Conservation (phyloP, 2,797 vertebrate species). For the Dendrocincla fuliginosa region DNA sequence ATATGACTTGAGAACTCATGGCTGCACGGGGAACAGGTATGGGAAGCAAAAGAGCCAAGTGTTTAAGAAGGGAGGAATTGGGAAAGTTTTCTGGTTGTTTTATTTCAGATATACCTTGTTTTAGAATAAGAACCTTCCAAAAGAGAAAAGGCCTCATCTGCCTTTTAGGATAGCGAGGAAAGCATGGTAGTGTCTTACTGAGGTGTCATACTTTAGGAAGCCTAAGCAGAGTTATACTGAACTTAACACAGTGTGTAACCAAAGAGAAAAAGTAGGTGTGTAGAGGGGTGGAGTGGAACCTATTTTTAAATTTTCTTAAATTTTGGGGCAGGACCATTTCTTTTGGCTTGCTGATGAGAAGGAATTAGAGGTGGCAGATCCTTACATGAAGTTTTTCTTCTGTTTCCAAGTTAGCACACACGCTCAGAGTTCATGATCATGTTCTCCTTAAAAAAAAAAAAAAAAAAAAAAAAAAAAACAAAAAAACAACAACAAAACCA, state of each 20-base stretch:
- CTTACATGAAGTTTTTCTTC: background rate
- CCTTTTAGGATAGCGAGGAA: background rate
- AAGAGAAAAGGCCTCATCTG: background rate
- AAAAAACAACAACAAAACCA: background rate
- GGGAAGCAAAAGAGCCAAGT: background rate
- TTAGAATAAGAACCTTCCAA: background rate
- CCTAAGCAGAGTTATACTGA: background rate
- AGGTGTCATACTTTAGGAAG: background rate
- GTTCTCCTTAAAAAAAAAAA: background rate
- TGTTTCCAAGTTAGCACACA: background rate
- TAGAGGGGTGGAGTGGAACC: rapidly evolving
- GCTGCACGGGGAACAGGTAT: background rate
- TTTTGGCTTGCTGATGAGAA: background rate
- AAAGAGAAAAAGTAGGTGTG: background rate
- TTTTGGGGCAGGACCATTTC: background rate
- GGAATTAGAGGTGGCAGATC: background rate
- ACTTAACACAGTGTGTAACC: background rate
- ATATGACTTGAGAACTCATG: no score
- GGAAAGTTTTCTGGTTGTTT: background rate
- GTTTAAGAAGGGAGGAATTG: rapidly evolving
- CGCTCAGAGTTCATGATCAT: background rate
- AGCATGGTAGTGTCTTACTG: background rate
- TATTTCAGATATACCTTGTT: background rate
- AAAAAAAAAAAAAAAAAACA: background rate
- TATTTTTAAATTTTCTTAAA: background rate